phyloP scores from a whole-genome alignment of 2,113 vertebrate genomes.

The Garra rufa region DNA sequence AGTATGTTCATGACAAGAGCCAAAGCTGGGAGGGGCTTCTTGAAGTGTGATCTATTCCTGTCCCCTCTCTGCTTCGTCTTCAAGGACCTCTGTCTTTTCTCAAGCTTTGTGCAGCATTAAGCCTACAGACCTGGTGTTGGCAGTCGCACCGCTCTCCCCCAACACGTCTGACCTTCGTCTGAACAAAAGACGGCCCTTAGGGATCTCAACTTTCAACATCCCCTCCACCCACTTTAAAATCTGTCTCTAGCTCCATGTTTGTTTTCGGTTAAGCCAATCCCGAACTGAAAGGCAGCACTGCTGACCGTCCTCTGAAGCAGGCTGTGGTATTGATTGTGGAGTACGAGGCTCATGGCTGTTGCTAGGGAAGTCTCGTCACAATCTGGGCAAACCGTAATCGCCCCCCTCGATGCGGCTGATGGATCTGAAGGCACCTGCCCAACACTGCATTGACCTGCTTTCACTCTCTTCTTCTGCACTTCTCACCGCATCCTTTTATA shows the following conservation, averaged over 20 bases:
- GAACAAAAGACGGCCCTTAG: constrained; percentile 4
- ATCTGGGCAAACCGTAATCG: background rate
- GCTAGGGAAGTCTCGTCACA: constrained; percentile 44
- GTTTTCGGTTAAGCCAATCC: background rate
- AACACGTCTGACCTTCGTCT: constrained; percentile 25
- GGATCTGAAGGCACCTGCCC: background rate
- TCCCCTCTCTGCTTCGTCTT: background rate
- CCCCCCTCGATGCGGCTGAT: background rate
- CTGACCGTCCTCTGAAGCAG: background rate
- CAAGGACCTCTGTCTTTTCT: background rate
- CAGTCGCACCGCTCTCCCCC: background rate
- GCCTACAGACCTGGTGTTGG: background rate
- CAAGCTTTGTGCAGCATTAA: background rate
- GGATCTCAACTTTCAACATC: background rate
- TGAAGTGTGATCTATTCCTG: constrained; percentile 22
- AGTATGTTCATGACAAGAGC: constrained; percentile 22
- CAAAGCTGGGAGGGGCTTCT: constrained; percentile 1
- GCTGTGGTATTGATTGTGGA: background rate
- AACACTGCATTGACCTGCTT: background rate
- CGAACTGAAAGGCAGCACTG: constrained; percentile 2
- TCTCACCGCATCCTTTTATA: background rate
- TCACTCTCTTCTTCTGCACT: background rate
- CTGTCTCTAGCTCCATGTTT: background rate
- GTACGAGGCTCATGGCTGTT: constrained; percentile 37
- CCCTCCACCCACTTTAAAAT: background rate